These are phyloP conservation scores for Peromyscus aztecus DNA, from an alignment of 2,797 vertebrate species.

Conservation along the genomic window DNA sequence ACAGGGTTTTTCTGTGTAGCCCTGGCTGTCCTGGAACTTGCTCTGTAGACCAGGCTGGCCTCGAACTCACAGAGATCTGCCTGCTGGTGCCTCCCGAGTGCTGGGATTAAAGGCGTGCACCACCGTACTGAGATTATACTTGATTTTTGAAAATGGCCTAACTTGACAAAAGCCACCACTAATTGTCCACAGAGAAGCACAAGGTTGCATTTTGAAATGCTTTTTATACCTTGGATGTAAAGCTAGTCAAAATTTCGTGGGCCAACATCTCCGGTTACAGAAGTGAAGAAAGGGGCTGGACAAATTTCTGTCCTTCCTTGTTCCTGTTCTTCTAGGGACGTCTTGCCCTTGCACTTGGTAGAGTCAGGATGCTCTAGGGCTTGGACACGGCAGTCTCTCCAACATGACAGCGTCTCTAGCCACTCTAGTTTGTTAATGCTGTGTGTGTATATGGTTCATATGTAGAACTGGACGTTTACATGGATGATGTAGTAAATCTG, in stretches of 20 bases:
- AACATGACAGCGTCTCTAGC: too few relatives aligned
- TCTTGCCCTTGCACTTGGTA: too few relatives aligned
- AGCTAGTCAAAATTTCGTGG: not conserved
- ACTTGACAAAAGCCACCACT: constrained; percentile 16
- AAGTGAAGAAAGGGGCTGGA: not conserved
- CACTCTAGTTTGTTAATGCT: too few relatives aligned
- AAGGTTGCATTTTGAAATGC: not conserved
- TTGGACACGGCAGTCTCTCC: too few relatives aligned
- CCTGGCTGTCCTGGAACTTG: not conserved
- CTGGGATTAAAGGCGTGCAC: not conserved
- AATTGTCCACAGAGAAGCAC: not conserved
- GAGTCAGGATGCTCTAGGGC: too few relatives aligned
- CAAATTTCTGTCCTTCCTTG: too few relatives aligned
- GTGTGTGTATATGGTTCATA: too few relatives aligned
- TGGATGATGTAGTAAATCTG: too few relatives aligned
- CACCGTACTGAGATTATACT: not conserved
- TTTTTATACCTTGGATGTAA: not conserved
- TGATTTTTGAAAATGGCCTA: not conserved
- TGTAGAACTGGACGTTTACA: too few relatives aligned
- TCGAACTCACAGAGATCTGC: not conserved
- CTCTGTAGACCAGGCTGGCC: not conserved
- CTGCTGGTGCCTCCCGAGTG: not conserved
- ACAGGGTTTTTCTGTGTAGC: not conserved
- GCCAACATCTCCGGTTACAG: not conserved
- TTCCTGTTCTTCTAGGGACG: too few relatives aligned